Evolutionary conservation across 2,888 invertebrate genomes (phyloP).

Genomic region (Tillus elongatus): DNA sequence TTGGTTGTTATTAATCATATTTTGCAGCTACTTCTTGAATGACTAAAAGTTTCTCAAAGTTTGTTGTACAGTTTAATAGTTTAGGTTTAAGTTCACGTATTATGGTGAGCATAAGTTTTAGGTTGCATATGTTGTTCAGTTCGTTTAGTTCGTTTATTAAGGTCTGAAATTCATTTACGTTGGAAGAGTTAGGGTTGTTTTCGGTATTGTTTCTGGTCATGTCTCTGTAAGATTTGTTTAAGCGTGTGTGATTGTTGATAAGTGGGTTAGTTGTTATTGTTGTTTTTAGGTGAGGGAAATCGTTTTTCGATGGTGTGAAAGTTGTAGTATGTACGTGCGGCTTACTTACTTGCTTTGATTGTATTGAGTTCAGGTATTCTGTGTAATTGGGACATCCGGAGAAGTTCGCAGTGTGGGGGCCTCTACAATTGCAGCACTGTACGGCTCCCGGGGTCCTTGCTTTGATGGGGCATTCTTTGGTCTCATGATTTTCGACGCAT

Average conservation of each 20-base stretch:
- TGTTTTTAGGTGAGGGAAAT: background rate
- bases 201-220: background rate
- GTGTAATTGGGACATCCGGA: background rate
- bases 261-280: background rate
- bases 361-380: background rate
- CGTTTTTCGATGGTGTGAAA: background rate
- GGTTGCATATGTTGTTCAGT: slow-evolving; percentile 1
- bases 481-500: background rate
- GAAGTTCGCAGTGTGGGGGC: slow-evolving; percentile 3
- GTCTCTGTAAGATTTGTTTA: background rate
- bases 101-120: background rate
- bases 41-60: background rate
- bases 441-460: background rate
- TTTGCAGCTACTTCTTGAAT: background rate
- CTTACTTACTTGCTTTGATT: slow-evolving; percentile 1
- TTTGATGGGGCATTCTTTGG: slow-evolving; percentile 5
- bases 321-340: background rate
- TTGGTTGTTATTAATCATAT: too few species aligned
- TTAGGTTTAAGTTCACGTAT: background rate
- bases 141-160: background rate
- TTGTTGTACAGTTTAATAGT: background rate
- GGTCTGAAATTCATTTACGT: background rate
- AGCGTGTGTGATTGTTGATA: background rate
- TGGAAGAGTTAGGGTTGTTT: background rate
- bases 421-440: slow-evolving; percentile 4